Evolutionary conservation across 35 echinoderm and acorn worm genomes (phyloP), one percentile per base, ranked within the genome.

Genomic region (Ophiothrix spiculata): DNA sequence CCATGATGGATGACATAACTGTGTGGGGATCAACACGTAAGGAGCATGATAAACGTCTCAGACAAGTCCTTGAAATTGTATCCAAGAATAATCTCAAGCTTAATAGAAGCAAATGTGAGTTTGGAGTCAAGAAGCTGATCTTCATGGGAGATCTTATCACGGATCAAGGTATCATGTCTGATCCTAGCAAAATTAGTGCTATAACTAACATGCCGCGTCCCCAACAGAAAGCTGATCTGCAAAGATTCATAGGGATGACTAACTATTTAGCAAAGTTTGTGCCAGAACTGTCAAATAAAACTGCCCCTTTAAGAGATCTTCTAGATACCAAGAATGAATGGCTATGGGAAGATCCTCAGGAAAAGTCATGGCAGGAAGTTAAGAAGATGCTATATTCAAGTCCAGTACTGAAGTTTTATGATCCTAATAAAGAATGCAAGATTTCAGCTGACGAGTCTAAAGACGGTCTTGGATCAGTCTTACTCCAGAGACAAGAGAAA

Each of bases 181-280:
- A 93, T 64, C 91, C 91, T 35, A 39, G 10, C 3, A 93, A 93
- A 69, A 56, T 83, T 15, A 6, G 31, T 34, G 81, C 81, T 35
- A 81, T 88, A 10, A 1, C 29, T n/a, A 38, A 88, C 23, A 63
- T 90, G 39, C 33, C 31, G 37, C 21, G 32, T 31, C 82, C 75
- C 21, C 39, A 31, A 29, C 80, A 38, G 45, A 56, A 73, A 34
- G 74, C 77, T 74, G 89, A 91, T 36, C 39, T 92, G 1, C 31
- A 56, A 28, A 89, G 94, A 75, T 86, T 97, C 40, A 60, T 92
- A 31, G 84, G 94, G 13, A 84, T 93, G 56, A 75, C 90, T 2
- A 97, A 88, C 39, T 91, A 86, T 3, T 34, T 90, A 80, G 87
- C 76, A 28, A 92, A 89, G 35, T 90, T 90, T 38, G 93, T 93